Conservation (phyloP, 2,113 vertebrate genomes). For the Prinia subflava region DNA sequence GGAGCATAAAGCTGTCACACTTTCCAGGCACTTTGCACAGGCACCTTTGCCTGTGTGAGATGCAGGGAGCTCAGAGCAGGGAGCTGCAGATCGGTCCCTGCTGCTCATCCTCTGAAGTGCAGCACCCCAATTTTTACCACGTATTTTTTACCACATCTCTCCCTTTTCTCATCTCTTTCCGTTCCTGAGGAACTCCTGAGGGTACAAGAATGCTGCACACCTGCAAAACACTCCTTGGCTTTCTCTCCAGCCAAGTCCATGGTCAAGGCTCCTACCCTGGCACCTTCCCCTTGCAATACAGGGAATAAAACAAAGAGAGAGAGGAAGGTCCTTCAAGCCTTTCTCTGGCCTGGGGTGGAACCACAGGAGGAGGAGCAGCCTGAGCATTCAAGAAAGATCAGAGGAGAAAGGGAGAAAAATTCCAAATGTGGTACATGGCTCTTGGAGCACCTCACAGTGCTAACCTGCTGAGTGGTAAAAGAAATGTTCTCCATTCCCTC, state of each 20-base stretch:
- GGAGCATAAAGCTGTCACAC: neutral
- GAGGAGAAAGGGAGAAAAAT: neutral
- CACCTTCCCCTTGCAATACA: neutral
- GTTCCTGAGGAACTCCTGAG: neutral
- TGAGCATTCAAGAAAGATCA: neutral
- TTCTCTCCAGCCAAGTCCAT: neutral
- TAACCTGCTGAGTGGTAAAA: neutral
- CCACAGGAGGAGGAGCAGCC: neutral
- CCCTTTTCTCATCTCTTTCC: neutral
- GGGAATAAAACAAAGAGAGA: neutral
- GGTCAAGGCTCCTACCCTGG: neutral
- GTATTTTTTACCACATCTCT: neutral
- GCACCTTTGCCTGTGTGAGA: rapidly evolving
- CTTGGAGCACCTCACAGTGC: neutral
- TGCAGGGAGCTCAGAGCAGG: neutral
- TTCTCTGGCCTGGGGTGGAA: neutral
- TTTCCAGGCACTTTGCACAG: neutral
- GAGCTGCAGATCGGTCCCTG: rapidly evolving
- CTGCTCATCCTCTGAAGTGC: neutral
- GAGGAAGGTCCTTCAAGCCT: neutral
- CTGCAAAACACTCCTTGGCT: neutral
- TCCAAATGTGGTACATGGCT: neutral
- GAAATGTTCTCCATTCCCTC: neutral
- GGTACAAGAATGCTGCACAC: neutral
- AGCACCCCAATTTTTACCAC: neutral